These are phyloP conservation scores for Subacronicta megacephala DNA, from an alignment of 2,888 invertebrate species.

Conservation along the genomic window DNA sequence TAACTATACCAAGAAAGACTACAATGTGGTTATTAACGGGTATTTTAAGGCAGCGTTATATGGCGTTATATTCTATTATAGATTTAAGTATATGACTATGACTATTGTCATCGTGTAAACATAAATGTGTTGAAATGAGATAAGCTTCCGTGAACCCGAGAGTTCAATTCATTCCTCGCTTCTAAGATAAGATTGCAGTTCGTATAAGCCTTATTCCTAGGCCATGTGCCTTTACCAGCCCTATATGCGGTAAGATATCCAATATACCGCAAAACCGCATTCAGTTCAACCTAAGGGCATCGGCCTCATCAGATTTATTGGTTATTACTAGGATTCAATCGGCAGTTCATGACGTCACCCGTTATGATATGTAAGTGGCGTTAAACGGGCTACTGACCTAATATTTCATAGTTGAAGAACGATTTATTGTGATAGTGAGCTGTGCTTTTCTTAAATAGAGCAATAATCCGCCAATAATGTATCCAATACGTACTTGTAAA, in stretches of 20 bases:
- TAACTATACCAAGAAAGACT: too few species aligned
- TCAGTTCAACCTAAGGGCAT: constrained; percentile 37
- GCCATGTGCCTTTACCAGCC: neutral
- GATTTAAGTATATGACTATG: too few species aligned
- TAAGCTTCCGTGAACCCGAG: too few species aligned
- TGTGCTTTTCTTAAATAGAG: constrained; percentile 36
- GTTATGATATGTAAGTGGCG: constrained; percentile 14
- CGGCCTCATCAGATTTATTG: constrained; percentile 38
- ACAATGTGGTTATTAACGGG: too few species aligned
- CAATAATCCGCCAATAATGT: constrained; percentile 32
- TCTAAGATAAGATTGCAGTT: too few species aligned
- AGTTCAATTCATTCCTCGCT: too few species aligned
- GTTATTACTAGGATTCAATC: constrained; percentile 48
- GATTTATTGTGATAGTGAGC: constrained; percentile 41
- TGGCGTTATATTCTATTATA: too few species aligned
- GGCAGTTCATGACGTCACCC: constrained; percentile 47
- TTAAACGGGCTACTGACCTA: constrained; percentile 36
- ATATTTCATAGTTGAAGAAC: constrained; percentile 41
- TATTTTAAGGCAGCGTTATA: too few species aligned
- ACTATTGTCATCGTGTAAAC: too few species aligned
- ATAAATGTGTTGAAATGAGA: too few species aligned
- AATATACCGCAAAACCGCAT: constrained; percentile 45
- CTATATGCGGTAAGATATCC: constrained; percentile 28
- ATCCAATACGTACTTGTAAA: neutral
- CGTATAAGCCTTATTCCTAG: too few species aligned